Evolutionary conservation across 2,888 invertebrate genomes (phyloP).

Genomic region (Calameuta pallipes): DNA sequence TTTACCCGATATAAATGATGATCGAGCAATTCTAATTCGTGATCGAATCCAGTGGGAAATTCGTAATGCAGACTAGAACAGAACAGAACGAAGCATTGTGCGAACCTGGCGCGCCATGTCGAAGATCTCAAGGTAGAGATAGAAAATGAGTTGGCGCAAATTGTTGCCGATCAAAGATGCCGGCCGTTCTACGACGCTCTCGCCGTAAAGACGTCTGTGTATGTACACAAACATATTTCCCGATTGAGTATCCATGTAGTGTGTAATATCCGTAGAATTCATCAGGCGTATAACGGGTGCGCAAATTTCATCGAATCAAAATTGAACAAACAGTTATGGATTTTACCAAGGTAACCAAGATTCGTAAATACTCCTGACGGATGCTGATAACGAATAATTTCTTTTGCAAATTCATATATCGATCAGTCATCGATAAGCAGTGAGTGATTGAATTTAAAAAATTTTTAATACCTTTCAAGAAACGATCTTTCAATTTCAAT

Average conservation of each 20-base stretch:
- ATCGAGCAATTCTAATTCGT: background rate
- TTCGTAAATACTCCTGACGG: background rate
- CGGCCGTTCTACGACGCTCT: background rate
- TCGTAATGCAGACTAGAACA: background rate
- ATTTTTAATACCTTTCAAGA: no score
- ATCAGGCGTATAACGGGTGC: background rate
- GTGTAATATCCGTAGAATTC: background rate
- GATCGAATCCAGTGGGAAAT: background rate
- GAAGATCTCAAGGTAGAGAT: slow-evolving; percentile 1
- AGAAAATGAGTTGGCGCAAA: slow-evolving; percentile 9
- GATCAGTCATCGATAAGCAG: no score
- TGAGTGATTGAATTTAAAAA: no score
- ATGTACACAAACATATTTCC: background rate
- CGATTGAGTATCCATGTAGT: background rate
- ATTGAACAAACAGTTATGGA: no score
- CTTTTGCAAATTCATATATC: background rate
- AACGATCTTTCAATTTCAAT: background rate
- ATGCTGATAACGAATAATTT: background rate
- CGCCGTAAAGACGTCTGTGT: background rate
- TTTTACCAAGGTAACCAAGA: background rate
- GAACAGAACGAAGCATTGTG: background rate
- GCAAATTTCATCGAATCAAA: background rate
- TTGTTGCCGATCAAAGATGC: slow-evolving; percentile 8
- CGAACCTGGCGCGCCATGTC: slow-evolving; percentile 5
- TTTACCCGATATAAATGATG: background rate